Conservation (phyloP, 2,797 vertebrate genomes). For the Prionace glauca region DNA sequence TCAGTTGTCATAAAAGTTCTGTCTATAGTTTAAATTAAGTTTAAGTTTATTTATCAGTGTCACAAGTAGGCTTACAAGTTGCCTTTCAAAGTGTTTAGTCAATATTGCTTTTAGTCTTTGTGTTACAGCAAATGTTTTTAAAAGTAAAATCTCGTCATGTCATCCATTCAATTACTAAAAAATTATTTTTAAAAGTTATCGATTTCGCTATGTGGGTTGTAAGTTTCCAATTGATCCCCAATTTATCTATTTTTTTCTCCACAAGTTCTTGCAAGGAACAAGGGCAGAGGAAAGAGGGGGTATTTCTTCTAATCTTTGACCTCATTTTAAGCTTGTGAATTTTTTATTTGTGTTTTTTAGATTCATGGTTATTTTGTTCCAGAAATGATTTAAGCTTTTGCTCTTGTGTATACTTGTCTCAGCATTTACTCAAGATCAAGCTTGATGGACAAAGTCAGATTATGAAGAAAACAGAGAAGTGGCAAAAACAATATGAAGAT, state of each 20-base stretch:
- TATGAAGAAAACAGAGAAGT: conserved; percentile 36
- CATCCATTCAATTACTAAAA: background rate
- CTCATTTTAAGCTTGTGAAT: background rate
- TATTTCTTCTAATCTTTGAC: background rate
- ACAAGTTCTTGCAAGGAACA: background rate
- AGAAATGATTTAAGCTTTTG: background rate
- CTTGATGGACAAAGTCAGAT: conserved; percentile 32
- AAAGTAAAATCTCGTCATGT: too few species aligned
- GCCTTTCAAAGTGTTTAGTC: too few species aligned
- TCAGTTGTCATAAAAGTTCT: too few species aligned
- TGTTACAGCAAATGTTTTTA: too few species aligned
- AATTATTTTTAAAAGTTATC: background rate
- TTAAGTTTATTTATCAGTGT: too few species aligned
- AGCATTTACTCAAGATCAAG: conserved; percentile 47
- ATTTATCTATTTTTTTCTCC: background rate
- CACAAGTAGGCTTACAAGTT: too few species aligned
- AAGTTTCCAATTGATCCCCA: background rate
- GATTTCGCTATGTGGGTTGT: background rate
- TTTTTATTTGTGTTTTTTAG: background rate
- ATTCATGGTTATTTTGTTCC: background rate
- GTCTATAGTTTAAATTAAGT: too few species aligned
- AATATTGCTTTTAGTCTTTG: too few species aligned
- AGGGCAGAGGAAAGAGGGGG: background rate
- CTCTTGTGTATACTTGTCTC: background rate
- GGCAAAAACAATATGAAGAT: conserved; percentile 41